Base-by-base conservation (phyloP, 2,113 vertebrate genomes). In the Neogale vison region DNA sequence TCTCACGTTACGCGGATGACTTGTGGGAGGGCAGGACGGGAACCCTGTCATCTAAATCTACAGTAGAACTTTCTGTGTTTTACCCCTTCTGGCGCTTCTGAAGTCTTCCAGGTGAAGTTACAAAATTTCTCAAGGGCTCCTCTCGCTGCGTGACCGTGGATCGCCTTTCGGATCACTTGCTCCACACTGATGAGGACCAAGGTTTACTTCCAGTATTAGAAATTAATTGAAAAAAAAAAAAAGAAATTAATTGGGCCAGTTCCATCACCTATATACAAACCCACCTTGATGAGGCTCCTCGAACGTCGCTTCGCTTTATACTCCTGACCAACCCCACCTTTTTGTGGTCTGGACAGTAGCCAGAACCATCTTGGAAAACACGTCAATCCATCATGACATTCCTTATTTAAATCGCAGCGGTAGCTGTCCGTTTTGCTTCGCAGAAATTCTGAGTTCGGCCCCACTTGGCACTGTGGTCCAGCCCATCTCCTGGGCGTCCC, bases 11-110 rank as follows among this genome's bases (percentile, higher is more conserved):
- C 47, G 42, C 4, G 23, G 77, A 42, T 10, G 3, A 10, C 15
- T 23, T 2, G 0, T 9, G 47, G 26, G 15, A 31, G 5, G 11
- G 18, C 26, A 36, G 29, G 39, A 0, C 26, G 24, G 21, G 80
- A 50, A 36, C 18, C 47, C 42, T 12, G 3, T 26, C 36, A 2
- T 74, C 31, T 57, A 42, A 77, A 45, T 36, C 47, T n/a, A 13
- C 23, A 21, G 34, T 8, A 26, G 69, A n/a, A 4, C 47, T 65
- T 15, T n/a, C 11, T 8, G 1, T 59, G 14, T 71, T 29, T 47
- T 2, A 9, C 14, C 9, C 9, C 2, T 14, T n/a, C 8, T 57
- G 72, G 17, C 50, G 10, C 72, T 81, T 65, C 15, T 50, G 4
- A 72, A 59, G 50, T 39, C 65, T 63, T 36, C 47, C 36, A 39